Evolutionary conservation across 1,140 invertebrate genomes (phyloP), one percentile per base, ranked within the genome.

Genomic region (Drosophila trapezifrons): DNA sequence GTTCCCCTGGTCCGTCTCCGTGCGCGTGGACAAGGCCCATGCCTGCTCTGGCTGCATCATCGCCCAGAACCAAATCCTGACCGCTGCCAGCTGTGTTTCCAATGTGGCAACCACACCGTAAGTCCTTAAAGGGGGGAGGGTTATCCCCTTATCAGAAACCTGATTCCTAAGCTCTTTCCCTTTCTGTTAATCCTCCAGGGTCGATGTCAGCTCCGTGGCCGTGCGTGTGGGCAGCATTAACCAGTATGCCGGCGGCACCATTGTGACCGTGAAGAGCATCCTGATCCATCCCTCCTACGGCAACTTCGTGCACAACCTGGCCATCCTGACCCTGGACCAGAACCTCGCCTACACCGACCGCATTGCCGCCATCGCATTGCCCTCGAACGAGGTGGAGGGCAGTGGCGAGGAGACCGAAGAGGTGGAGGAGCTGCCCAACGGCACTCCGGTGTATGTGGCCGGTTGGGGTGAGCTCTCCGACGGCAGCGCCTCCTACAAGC

Each of bases 221-320:
- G 71, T 66, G 4, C 90, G 90, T 10, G 77, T 90, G 43, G 90
- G 90, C 42, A 90, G 84, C 73, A 80, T 84, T n/a, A 91, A 91
- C 47, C 84, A 90, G 32, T 90, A 65, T 54, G 90, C 90, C 42
- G 90, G 87, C 18, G 90, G 90, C 12, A 56, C 22, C 20, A 67
- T 91, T 4, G 57, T 79, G 12, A 45, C 25, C n/a, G 46, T 90
- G 8, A 57, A 59, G 7, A 37, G 51, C 2, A 72, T 84, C n/a
- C 2, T 43, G 4, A 91, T 91, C n/a, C 93, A 94, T 57, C 29
- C 85, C 12, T 72, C 85, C 0, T 93, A 92, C 54, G 90, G 87
- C 18, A 64, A 90, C 2, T 63, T 93, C 0, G 2, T 78, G 32
- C 92, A 94, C 47, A 93, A 94, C 46, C 64, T 95, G 12, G 93